Percentiles rank a stretch among this genome's conserved stretches.
Evolutionary conservation across 2,888 invertebrate species (phyloP).

Genomic region (Acrocyrtus sp.): DNA sequence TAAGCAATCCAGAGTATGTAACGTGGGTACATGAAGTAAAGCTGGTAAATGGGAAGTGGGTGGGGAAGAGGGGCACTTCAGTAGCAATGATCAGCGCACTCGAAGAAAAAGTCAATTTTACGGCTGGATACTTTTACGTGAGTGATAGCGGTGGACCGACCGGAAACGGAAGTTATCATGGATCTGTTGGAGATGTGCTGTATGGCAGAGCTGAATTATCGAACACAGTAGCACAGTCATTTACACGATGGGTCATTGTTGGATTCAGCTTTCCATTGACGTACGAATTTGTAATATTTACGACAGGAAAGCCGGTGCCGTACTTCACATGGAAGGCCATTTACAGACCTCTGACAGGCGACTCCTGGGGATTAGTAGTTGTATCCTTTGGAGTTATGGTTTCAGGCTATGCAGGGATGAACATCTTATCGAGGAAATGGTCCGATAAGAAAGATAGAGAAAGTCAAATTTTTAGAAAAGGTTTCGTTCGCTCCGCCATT

Average conservation of each 20-base stretch:
- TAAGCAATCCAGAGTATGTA: slow-evolving; percentile 1
- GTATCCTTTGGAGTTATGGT: not conserved
- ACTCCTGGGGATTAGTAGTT: slow-evolving; percentile 36
- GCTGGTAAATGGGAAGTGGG: slow-evolving; percentile 17
- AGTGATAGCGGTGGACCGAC: slow-evolving; percentile 53
- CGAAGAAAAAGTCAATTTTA: slow-evolving; percentile 43
- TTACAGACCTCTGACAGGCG: slow-evolving; percentile 32
- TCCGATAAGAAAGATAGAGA: not conserved
- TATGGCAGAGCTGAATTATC: slow-evolving; percentile 48
- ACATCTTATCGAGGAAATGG: not conserved
- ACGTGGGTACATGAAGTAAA: slow-evolving; percentile 38
- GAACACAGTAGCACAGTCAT: slow-evolving; percentile 46
- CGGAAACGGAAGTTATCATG: slow-evolving; percentile 49
- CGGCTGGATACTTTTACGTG: slow-evolving; percentile 43
- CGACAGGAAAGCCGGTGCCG: slow-evolving; percentile 44
- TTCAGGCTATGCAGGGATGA: not conserved
- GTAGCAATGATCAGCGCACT: slow-evolving; percentile 28
- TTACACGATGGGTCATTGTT: slow-evolving; percentile 34
- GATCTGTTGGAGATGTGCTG: slow-evolving; percentile 52
- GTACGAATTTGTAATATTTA: slow-evolving; percentile 53
- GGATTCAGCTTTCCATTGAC: slow-evolving; percentile 50
- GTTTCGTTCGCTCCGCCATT: too few species aligned
- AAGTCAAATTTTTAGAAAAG: not conserved
- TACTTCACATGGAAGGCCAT: slow-evolving; percentile 47
- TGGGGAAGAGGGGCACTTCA: slow-evolving; percentile 41